phyloP scores from a whole-genome alignment of 2,113 vertebrate species.

The Picathartes gymnocephalus region DNA sequence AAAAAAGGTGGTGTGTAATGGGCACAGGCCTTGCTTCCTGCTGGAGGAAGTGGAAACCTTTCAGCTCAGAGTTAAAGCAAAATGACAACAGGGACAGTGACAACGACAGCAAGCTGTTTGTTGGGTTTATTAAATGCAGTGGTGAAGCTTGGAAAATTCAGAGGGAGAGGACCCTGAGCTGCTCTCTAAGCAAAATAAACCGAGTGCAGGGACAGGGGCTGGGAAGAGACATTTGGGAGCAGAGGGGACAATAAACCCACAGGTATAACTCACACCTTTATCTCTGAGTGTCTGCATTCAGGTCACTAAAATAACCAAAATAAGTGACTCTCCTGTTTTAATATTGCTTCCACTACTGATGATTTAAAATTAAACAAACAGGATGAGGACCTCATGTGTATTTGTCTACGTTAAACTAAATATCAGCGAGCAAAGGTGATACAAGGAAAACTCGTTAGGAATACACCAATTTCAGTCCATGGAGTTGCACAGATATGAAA shows the following conservation, averaged over 20 bases:
- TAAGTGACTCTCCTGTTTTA: neutral
- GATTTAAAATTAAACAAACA: neutral
- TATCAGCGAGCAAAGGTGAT: neutral
- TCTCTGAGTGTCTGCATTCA: neutral
- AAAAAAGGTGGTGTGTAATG: neutral
- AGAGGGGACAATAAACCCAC: neutral
- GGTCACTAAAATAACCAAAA: neutral
- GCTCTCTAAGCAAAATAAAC: conserved; percentile 1
- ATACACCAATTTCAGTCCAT: neutral
- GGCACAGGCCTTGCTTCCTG: neutral
- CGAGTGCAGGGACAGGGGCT: neutral
- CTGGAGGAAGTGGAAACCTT: neutral
- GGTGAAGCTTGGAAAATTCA: neutral
- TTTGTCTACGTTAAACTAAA: neutral
- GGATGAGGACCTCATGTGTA: neutral
- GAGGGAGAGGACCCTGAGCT: neutral
- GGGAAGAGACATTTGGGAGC: neutral
- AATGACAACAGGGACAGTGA: neutral
- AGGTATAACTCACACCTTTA: neutral
- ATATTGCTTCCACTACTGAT: neutral
- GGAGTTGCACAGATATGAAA: neutral
- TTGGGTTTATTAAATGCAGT: rapidly evolving
- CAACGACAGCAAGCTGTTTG: neutral
- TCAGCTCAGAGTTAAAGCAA: neutral
- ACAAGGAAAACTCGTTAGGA: neutral